These are phyloP conservation scores for Halisarca cf. caerulea DNA, from an alignment of 37 sponge, comb jelly and placozoan genomes.

Conservation along the genomic window DNA sequence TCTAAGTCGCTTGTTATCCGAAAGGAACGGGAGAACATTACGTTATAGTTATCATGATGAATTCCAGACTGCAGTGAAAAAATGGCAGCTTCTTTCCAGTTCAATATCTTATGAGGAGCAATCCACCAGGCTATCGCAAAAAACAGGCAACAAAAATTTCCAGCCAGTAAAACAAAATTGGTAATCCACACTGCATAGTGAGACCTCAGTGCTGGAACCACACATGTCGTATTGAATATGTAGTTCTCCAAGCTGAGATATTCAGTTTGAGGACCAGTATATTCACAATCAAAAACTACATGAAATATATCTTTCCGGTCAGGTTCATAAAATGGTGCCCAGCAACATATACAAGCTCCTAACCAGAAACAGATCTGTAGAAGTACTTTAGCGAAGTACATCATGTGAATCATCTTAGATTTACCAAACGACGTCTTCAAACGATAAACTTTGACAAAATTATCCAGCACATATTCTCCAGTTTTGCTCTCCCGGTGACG, in stretches of 20 bases:
- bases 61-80: slow-evolving; percentile 11
- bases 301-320: slow-evolving; percentile 28
- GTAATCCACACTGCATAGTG: not conserved
- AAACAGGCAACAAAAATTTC: not conserved
- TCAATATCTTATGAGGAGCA: not conserved
- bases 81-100: not conserved
- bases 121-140: not conserved
- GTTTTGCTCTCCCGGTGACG: not conserved
- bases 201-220: not conserved
- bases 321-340: not conserved
- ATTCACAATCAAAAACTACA: slow-evolving; percentile 38
- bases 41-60: not conserved
- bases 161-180: not conserved
- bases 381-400: not conserved
- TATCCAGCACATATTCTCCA: not conserved
- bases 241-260: not conserved
- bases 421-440: not conserved
- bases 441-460: not conserved
- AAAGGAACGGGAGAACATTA: not conserved
- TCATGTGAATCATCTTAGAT: not conserved
- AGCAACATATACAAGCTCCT: not conserved
- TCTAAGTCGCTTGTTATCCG: not conserved
- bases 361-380: not conserved
- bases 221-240: not conserved
- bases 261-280: not conserved